Base-by-base conservation (phyloP, 2,797 vertebrate genomes). In the Phrynocephalus forsythii region DNA sequence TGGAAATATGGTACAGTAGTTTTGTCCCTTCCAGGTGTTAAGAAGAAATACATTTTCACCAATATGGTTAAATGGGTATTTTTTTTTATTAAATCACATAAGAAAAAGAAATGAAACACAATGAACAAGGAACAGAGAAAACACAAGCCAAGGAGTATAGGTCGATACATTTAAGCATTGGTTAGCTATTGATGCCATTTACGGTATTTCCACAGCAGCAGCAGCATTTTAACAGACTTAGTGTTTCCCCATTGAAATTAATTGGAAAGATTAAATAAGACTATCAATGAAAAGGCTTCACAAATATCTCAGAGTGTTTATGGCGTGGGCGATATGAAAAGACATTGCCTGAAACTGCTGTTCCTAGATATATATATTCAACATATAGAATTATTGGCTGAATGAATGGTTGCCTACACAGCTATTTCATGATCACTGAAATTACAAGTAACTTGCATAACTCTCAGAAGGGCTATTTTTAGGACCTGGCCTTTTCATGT, bases 401-500 rank as follows among this genome's bases (percentile, higher is more conserved):
- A 63, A 94, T 91, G 86, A 88, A 83, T 66, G 92, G 91, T 91
- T 94, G 92, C 94, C 91, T 90, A 96, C 95, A 95, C 90, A 95
- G 93, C 90, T 87, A 94, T 95, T 96, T 96, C 92, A 95, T 2
- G 94, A 96, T 94, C 94, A 94, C 93, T 6, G 0, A 96, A 96
- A 96, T 95, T 95, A 94, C 89, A 91, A 96, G 90, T 96, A 95
- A 94, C 90, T 95, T 94, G 95, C 93, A 94, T 97, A 63, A 95
- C 95, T 96, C 95, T 95, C 93, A 77, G 84, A 95, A 93, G 38
- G 87, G 94, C 91, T 97, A 97, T 97, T 97, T 97, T 97, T 97
- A 97, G 96, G 96, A 89, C 72, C 84, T 33, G 24, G 92, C 85
- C 96, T 97, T 22, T 97, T 97, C 96, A 97, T 97, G 97, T 97